These are phyloP conservation scores for Poecilia picta DNA, from an alignment of 2,797 vertebrate species.

Conservation along the genomic window DNA sequence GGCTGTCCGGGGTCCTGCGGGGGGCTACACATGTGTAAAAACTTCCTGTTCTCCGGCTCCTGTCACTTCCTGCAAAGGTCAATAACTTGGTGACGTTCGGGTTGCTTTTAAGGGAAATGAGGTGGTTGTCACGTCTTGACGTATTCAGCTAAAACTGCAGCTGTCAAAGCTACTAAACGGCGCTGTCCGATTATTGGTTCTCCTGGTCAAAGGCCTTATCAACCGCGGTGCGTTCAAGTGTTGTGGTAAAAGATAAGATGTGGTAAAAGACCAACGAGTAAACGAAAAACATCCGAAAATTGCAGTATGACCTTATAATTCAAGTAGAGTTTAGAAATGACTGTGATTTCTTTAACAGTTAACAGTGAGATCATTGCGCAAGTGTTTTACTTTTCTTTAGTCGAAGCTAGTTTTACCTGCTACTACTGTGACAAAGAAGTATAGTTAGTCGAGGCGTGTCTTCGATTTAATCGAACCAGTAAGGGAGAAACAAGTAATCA, in stretches of 20 bases:
- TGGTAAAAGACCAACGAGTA: neutral
- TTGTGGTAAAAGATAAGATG: neutral
- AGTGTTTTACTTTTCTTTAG: neutral
- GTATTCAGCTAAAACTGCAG: neutral
- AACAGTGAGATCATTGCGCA: neutral
- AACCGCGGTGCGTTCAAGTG: neutral
- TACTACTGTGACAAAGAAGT: neutral
- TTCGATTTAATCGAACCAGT: neutral
- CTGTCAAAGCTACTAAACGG: neutral
- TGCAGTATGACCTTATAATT: neutral
- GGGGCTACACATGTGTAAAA: conserved; percentile 74
- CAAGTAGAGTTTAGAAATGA: neutral
- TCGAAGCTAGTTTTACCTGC: neutral
- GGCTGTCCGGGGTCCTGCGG: conserved; percentile 56
- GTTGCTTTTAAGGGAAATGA: neutral
- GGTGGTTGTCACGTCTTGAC: neutral
- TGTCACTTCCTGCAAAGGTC: conserved; percentile 39
- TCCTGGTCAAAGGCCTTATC: neutral
- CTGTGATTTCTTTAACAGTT: neutral
- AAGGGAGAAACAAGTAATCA: neutral
- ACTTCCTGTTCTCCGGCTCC: conserved; percentile 55
- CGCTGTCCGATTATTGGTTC: neutral
- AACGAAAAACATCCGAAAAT: neutral
- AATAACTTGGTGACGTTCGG: neutral
- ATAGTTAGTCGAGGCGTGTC: neutral